These are phyloP conservation scores for Cettia cetti DNA, from an alignment of 2,113 vertebrate species.

Conservation along the genomic window DNA sequence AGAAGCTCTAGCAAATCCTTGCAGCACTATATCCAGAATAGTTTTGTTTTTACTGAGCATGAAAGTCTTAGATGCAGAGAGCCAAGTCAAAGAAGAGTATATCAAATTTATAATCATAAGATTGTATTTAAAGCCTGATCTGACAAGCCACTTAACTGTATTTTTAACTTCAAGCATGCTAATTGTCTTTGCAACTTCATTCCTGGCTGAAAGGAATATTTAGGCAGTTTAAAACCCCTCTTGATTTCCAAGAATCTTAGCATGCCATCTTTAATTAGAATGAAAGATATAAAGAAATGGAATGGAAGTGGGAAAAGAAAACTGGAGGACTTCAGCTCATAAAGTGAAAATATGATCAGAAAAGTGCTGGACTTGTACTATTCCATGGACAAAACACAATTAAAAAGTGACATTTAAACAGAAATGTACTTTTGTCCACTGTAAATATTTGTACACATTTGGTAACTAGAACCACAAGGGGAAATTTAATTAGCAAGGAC, in stretches of 20 bases:
- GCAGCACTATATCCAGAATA: neutral
- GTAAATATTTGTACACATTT: slow-evolving; percentile 28
- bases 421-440: neutral
- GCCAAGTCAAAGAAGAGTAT: neutral
- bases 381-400: neutral
- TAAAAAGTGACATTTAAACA: neutral
- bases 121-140: neutral
- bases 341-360: neutral
- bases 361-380: neutral
- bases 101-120: neutral
- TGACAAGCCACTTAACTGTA: neutral
- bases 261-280: neutral
- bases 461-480: neutral
- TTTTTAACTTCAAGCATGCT: neutral
- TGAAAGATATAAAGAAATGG: neutral
- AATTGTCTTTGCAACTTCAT: slow-evolving; percentile 13
- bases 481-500: neutral
- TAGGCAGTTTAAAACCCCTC: neutral
- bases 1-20: neutral
- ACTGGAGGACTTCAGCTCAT: neutral
- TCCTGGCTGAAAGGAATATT: neutral
- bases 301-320: neutral
- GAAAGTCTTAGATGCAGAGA: neutral
- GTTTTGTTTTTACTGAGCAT: neutral
- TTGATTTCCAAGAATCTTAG: neutral